phyloP scores from a whole-genome alignment of 2,888 invertebrate species.

The Tetropium fuscum region DNA sequence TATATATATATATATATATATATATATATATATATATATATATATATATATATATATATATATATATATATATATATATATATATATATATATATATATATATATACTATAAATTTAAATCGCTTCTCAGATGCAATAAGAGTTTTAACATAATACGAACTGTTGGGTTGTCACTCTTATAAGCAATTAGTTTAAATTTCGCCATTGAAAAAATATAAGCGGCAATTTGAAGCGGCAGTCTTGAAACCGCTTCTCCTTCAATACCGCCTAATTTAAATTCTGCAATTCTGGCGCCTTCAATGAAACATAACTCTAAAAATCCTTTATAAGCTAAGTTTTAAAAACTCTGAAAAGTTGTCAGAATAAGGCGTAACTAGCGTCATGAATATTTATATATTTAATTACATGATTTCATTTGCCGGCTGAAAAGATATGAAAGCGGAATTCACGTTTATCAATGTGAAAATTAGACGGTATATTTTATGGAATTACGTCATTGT shows the following conservation, averaged over 20 bases:
- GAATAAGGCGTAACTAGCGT: slow-evolving; percentile 58
- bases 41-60: too few relatives aligned
- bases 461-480: slow-evolving; percentile 11
- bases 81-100: too few relatives aligned
- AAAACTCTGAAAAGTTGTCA: slow-evolving; percentile 57
- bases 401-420: slow-evolving; percentile 44
- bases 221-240: slow-evolving; percentile 57
- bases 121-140: too few relatives aligned
- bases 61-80: too few relatives aligned
- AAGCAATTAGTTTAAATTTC: slow-evolving; percentile 54
- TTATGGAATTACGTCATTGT: slow-evolving; percentile 14
- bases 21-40: too few relatives aligned
- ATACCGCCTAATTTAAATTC: slow-evolving; percentile 60
- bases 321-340: slow-evolving; percentile 58
- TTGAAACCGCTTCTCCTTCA: slow-evolving; percentile 57
- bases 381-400: slow-evolving; percentile 59
- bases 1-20: too few relatives aligned
- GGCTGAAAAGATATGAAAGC: slow-evolving; percentile 16
- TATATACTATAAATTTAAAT: too few relatives aligned
- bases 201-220: slow-evolving; percentile 58
- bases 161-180: slow-evolving; percentile 32
- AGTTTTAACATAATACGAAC: slow-evolving; percentile 4
- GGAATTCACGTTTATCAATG: slow-evolving; percentile 16
- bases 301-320: slow-evolving; percentile 55
- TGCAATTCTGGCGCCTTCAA: slow-evolving; percentile 58